Percentiles rank a stretch among this genome's conserved stretches.
Conservation (phyloP, 2,888 invertebrate species). For the Pandemis heparana region DNA sequence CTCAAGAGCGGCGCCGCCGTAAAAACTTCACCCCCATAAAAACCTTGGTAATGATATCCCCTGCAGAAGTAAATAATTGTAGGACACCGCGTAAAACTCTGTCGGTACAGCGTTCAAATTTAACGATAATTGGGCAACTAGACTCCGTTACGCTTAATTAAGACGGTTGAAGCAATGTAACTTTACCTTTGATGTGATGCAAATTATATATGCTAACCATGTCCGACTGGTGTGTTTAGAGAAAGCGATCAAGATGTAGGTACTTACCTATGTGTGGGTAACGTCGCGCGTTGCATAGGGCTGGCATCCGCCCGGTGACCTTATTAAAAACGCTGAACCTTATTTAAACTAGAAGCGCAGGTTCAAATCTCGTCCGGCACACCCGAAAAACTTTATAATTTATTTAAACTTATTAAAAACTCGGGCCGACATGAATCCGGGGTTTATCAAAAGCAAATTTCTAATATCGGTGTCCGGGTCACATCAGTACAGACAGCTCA, state of each 20-base stretch:
- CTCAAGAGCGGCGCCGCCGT: slow-evolving; percentile 57
- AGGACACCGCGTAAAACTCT: slow-evolving; percentile 61
- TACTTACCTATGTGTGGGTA: slow-evolving; percentile 28
- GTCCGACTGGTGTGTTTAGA: slow-evolving; percentile 46
- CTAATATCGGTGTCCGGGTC: background rate
- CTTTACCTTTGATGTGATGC: slow-evolving; percentile 53
- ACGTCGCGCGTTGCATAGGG: background rate
- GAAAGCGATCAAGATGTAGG: slow-evolving; percentile 47
- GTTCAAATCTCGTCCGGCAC: no score
- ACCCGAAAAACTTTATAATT: no score
- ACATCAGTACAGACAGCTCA: slow-evolving; percentile 3
- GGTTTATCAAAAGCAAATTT: background rate
- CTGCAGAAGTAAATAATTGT: slow-evolving; percentile 68
- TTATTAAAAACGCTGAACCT: background rate
- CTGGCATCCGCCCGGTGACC: background rate
- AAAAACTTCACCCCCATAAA: slow-evolving; percentile 70
- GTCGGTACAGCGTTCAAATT: slow-evolving; percentile 53
- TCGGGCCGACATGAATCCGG: background rate
- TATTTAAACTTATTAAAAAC: background rate
- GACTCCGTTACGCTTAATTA: slow-evolving; percentile 63
- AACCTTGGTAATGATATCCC: slow-evolving; percentile 69
- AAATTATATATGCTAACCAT: slow-evolving; percentile 55
- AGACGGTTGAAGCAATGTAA: slow-evolving; percentile 57
- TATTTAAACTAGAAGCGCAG: no score
- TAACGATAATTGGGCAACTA: slow-evolving; percentile 60